Percentiles rank a stretch among this genome's conserved stretches.
These are phyloP conservation scores for Archivesica marissinica DNA, from an alignment of 1,140 invertebrate species.

Conservation along the genomic window DNA sequence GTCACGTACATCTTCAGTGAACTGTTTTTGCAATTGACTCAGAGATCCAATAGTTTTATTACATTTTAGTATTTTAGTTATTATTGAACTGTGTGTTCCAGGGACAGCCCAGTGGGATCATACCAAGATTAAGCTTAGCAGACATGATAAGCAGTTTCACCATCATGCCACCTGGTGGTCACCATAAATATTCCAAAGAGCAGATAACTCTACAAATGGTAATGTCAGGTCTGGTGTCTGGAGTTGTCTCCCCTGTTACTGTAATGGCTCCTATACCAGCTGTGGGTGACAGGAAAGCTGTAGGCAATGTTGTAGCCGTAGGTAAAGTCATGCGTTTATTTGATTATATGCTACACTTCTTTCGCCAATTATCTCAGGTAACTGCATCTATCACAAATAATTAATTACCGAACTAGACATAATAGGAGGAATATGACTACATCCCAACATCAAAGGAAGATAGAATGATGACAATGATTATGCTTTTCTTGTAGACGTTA, in stretches of 20 bases:
- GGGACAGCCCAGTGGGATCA: neutral
- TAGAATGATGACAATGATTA: too few relatives aligned
- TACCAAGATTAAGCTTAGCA: neutral
- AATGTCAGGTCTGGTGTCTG: conserved; percentile 25
- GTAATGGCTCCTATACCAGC: neutral
- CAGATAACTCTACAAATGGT: conserved; percentile 40
- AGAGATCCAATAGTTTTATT: too few relatives aligned
- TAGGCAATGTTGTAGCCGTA: neutral
- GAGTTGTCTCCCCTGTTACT: conserved; percentile 43
- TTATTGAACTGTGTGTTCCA: neutral
- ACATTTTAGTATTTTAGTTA: neutral
- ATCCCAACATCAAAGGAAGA: too few relatives aligned
- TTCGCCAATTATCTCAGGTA: too few relatives aligned
- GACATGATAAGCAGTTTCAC: conserved; percentile 12
- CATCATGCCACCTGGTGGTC: neutral
- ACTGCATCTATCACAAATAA: too few relatives aligned
- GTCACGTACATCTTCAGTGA: too few relatives aligned
- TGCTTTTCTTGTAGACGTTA: too few relatives aligned
- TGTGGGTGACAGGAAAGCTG: neutral
- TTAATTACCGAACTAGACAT: too few relatives aligned
- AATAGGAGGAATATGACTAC: too few relatives aligned
- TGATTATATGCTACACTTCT: too few relatives aligned
- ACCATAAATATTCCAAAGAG: neutral
- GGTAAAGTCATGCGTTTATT: too few relatives aligned
- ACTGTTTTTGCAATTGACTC: too few relatives aligned